These are phyloP conservation scores for Blastobasis lacticolella DNA, from an alignment of 2,888 invertebrate species.

Conservation along the genomic window DNA sequence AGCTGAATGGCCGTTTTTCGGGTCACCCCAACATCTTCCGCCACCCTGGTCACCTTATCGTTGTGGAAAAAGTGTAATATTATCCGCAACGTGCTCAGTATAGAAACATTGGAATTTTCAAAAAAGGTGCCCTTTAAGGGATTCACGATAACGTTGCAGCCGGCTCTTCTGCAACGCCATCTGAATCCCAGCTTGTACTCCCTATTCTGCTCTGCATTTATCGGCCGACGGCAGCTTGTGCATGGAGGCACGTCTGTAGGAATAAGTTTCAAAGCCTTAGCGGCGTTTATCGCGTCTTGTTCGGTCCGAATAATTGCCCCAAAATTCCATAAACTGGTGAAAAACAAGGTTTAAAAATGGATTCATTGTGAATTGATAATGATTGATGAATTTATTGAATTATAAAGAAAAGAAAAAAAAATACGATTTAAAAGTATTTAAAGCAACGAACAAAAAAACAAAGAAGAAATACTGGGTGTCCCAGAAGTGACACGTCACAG, in stretches of 20 bases:
- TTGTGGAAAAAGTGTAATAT: background rate
- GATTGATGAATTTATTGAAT: too few relatives aligned
- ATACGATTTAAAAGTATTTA: too few relatives aligned
- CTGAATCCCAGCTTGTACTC: background rate
- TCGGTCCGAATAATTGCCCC: background rate
- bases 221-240: background rate
- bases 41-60: background rate
- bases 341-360: too few relatives aligned
- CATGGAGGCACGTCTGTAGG: background rate
- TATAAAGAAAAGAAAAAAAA: too few relatives aligned
- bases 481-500: too few relatives aligned
- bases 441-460: too few relatives aligned
- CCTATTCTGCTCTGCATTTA: background rate
- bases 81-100: background rate
- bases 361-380: too few relatives aligned
- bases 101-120: background rate
- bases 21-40: background rate
- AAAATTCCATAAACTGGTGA: too few relatives aligned
- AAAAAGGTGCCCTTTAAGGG: background rate
- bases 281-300: background rate
- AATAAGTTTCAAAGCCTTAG: background rate
- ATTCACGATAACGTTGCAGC: background rate
- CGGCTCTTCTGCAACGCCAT: background rate
- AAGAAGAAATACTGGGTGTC: too few relatives aligned
- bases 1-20: conserved; percentile 1